A percentile compares a stretch with the other conserved stretches of the same genome.
Conservation (phyloP, 2,888 invertebrate species). For the Agonum fuliginosum region DNA sequence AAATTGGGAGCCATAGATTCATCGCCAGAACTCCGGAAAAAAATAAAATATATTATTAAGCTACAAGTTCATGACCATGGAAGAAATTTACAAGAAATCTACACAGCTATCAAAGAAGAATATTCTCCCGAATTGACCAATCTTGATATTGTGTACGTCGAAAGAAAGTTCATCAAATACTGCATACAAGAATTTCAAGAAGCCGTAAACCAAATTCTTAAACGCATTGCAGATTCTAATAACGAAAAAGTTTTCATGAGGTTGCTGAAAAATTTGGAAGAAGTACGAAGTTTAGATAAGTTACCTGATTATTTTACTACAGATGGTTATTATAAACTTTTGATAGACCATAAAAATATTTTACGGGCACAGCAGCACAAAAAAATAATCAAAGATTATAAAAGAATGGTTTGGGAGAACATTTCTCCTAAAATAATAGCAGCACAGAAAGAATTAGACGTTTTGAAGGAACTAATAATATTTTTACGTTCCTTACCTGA, state of each 20-base stretch:
- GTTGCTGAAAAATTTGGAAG: constrained; percentile 46
- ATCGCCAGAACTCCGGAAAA: neutral
- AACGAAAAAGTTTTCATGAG: constrained; percentile 43
- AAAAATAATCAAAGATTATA: constrained; percentile 34
- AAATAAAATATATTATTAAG: neutral
- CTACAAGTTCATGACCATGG: constrained; percentile 1
- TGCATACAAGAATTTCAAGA: constrained; percentile 51
- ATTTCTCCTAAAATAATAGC: constrained; percentile 36
- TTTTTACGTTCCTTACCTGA: constrained; percentile 55
- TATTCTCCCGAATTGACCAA: constrained; percentile 40
- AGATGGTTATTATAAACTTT: constrained; percentile 47
- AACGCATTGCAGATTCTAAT: constrained; percentile 39
- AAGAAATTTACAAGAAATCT: constrained; percentile 6
- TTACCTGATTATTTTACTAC: constrained; percentile 44
- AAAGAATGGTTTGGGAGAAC: constrained; percentile 39
- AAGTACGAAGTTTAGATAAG: constrained; percentile 35
- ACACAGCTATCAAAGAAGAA: constrained; percentile 46
- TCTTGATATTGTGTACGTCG: constrained; percentile 58
- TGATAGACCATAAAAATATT: constrained; percentile 23
- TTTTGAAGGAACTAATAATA: constrained; percentile 56
- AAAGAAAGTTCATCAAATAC: constrained; percentile 60
- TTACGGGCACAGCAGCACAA: neutral
- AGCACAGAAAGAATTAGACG: constrained; percentile 59
- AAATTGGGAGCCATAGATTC: neutral
- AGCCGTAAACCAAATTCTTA: constrained; percentile 8